Evolutionary conservation across 1,140 invertebrate genomes (phyloP).

Genomic region (Amyelois transitella): DNA sequence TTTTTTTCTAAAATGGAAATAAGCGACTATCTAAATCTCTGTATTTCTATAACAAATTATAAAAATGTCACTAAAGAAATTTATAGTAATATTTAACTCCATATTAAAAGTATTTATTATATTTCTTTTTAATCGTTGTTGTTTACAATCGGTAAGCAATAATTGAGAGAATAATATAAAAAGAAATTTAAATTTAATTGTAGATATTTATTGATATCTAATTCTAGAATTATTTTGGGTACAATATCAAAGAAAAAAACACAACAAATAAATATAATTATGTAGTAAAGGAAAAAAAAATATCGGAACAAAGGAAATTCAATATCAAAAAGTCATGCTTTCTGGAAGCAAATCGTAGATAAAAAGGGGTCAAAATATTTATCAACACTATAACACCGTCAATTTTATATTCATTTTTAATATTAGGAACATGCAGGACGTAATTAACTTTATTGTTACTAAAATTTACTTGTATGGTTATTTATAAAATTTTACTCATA

Average conservation of each 20-base stretch:
- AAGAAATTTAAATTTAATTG: too few relatives aligned
- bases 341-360: constrained; percentile 11
- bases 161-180: too few relatives aligned
- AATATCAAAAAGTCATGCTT: constrained; percentile 31
- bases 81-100: too few relatives aligned
- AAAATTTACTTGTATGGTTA: not conserved
- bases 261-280: constrained; percentile 50
- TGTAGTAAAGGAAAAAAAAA: constrained; percentile 17
- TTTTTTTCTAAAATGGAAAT: not conserved
- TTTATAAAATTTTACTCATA: not conserved
- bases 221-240: constrained; percentile 12
- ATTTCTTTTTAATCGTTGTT: not conserved
- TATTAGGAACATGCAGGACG: not conserved
- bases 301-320: not conserved
- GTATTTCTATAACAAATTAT: too few relatives aligned
- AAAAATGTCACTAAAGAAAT: too few relatives aligned
- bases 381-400: not conserved
- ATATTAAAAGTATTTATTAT: not conserved
- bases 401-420: not conserved
- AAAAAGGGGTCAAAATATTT: constrained; percentile 4
- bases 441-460: not conserved
- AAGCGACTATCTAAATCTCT: not conserved
- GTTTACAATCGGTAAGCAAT: not conserved
- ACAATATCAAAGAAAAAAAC: constrained; percentile 39
- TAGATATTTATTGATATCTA: not conserved